Conservation (phyloP, 2,113 vertebrate species). For the Protobothrops mucrosquamatus region DNA sequence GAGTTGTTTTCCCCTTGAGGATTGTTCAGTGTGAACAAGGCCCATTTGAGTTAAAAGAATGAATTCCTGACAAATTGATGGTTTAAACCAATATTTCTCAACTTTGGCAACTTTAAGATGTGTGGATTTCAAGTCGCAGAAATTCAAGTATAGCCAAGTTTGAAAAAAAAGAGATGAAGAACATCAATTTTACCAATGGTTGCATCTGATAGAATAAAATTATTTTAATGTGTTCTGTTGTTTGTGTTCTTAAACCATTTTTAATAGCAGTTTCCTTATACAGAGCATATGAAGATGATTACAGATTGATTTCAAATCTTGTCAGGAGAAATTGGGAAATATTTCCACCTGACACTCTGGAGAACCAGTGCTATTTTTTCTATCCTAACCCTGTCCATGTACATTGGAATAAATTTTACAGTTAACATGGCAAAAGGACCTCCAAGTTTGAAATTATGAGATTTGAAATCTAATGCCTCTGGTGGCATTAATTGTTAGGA, state of each 20-base stretch:
- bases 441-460: neutral
- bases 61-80: neutral
- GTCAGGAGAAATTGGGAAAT: neutral
- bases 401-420: neutral
- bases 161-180: neutral
- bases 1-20: too few species aligned
- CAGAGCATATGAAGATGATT: neutral
- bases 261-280: neutral
- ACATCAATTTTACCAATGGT: neutral
- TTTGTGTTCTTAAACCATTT: neutral
- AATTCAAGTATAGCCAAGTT: neutral
- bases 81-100: neutral
- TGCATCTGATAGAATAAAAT: neutral
- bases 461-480: neutral
- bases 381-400: neutral
- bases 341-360: neutral
- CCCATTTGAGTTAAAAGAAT: constrained; percentile 6
- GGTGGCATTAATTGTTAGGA: neutral
- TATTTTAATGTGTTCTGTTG: neutral
- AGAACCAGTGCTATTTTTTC: neutral
- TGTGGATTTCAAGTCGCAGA: neutral
- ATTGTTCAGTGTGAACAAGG: constrained; percentile 8
- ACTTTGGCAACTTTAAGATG: neutral
- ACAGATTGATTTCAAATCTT: neutral
- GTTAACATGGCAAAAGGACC: neutral